Evolutionary conservation across 2,113 vertebrate genomes (phyloP).

Genomic region (Chaetops frenatus): DNA sequence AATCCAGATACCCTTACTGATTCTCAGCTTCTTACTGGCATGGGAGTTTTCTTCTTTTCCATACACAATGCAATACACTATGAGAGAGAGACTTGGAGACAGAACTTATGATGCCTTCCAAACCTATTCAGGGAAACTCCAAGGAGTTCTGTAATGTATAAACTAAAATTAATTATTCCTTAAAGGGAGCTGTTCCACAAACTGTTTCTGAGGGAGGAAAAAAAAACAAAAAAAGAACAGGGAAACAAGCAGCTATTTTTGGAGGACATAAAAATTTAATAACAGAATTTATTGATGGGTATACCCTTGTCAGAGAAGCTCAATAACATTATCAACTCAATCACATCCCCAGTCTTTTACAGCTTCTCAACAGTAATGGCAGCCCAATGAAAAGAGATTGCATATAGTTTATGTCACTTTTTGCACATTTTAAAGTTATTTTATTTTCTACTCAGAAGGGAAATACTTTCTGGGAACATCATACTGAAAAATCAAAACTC

Average conservation of each 20-base stretch:
- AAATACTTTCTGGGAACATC: not conserved
- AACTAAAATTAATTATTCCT: not conserved
- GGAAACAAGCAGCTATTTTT: not conserved
- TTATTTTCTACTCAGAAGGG: not conserved
- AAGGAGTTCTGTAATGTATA: not conserved
- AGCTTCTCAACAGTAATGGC: not conserved
- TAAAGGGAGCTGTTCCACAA: not conserved
- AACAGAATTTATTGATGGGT: not conserved
- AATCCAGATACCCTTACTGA: not conserved
- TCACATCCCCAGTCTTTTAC: not conserved
- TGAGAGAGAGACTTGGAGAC: not conserved
- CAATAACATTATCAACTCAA: constrained; percentile 1
- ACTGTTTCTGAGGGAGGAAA: not conserved
- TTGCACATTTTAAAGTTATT: not conserved
- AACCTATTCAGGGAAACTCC: not conserved
- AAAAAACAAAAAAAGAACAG: not conserved
- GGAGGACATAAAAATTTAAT: not conserved
- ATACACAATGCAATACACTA: not conserved
- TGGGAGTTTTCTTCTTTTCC: not conserved
- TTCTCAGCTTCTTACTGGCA: not conserved
- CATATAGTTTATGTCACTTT: not conserved
- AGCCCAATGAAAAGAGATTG: not conserved
- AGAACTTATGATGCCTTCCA: not conserved
- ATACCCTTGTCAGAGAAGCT: not conserved
- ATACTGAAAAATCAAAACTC: not conserved